Conservation (phyloP, 2,888 invertebrate genomes). For the Agapostemon virescens region DNA sequence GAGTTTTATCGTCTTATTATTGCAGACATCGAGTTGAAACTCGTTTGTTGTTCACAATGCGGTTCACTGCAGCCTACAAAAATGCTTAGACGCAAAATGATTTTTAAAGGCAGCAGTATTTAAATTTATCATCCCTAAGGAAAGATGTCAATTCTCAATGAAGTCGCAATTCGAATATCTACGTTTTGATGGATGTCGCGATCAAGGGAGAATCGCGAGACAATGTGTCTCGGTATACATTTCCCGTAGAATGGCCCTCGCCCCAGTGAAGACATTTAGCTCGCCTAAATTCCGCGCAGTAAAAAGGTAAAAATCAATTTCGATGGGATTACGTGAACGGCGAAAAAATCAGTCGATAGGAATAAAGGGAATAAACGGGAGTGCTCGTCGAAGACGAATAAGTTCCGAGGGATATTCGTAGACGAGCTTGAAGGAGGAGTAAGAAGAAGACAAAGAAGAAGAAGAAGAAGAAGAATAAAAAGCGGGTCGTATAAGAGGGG, state of each 20-base stretch:
- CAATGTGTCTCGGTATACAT: background rate
- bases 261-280: background rate
- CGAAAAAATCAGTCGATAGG: constrained; percentile 33
- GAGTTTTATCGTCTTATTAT: background rate
- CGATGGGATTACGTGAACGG: background rate
- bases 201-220: background rate
- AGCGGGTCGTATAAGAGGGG: constrained; percentile 50
- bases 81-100: too few species aligned
- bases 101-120: too few species aligned
- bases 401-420: constrained; percentile 37
- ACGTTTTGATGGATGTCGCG: background rate
- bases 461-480: constrained; percentile 16
- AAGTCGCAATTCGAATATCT: background rate
- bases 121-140: too few species aligned
- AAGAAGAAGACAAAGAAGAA: background rate
- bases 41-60: background rate
- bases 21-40: background rate
- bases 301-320: constrained; percentile 16
- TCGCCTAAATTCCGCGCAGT: background rate
- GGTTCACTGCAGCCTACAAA: too few species aligned
- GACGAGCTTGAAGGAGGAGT: constrained; percentile 8
- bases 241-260: background rate
- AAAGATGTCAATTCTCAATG: background rate
- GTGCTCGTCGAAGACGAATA: constrained; percentile 20
- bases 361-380: constrained; percentile 37